These are phyloP conservation scores for Coracopsis vasa DNA, from an alignment of 2,113 vertebrate species.

Conservation along the genomic window DNA sequence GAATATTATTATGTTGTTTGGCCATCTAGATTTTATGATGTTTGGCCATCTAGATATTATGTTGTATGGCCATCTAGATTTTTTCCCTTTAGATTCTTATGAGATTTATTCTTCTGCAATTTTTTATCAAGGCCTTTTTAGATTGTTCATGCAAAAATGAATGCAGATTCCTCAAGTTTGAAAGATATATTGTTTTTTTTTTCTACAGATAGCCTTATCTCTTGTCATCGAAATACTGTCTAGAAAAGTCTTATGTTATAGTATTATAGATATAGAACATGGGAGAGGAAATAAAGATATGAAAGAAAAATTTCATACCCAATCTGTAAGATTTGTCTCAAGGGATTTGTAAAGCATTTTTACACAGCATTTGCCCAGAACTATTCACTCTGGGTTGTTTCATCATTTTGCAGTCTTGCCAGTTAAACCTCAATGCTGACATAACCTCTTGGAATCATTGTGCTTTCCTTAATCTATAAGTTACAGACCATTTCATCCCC, in stretches of 20 bases:
- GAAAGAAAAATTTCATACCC: not conserved
- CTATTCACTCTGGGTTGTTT: not conserved
- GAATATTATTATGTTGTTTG: not conserved
- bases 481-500: not conserved
- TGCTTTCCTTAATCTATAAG: not conserved
- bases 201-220: not conserved
- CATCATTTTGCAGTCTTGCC: not conserved
- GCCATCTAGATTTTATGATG: not conserved
- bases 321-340: not conserved
- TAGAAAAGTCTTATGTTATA: not conserved
- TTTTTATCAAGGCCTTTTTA: not conserved
- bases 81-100: not conserved
- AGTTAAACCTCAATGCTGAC: not conserved
- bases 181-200: not conserved
- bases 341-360: not conserved
- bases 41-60: not conserved
- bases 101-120: not conserved
- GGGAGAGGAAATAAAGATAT: not conserved
- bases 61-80: not conserved
- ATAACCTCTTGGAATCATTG: not conserved
- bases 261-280: not conserved
- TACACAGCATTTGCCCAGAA: not conserved
- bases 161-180: not conserved
- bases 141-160: not conserved
- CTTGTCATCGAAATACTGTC: not conserved